phyloP scores from a whole-genome alignment of 2,797 vertebrate genomes.

The Lepilemur ruficaudatus region DNA sequence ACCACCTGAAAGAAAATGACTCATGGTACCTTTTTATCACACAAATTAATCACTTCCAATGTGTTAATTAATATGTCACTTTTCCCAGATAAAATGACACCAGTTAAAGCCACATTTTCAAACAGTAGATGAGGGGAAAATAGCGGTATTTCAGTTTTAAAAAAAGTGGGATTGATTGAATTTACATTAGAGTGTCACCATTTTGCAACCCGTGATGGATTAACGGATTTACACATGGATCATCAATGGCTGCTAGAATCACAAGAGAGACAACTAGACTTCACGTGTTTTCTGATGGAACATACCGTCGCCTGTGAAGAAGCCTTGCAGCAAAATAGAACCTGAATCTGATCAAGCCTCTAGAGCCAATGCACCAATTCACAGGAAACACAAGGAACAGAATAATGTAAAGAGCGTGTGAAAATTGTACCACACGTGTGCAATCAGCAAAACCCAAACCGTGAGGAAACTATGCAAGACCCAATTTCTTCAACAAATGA shows the following conservation, averaged over 20 bases:
- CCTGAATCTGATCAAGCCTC: neutral
- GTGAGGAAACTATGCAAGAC: neutral
- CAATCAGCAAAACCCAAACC: slow-evolving; percentile 18
- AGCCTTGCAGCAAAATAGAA: neutral
- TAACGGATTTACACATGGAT: neutral
- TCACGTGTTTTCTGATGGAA: neutral
- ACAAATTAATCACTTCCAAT: neutral
- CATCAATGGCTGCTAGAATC: neutral
- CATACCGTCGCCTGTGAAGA: neutral
- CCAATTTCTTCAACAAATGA: neutral
- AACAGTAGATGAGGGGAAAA: neutral
- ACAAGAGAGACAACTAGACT: neutral
- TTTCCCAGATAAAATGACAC: neutral
- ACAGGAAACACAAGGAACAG: neutral
- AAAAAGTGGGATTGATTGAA: neutral
- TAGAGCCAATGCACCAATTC: neutral
- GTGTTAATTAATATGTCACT: neutral
- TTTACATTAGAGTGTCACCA: neutral
- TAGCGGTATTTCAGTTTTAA: neutral
- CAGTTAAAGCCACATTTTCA: neutral
- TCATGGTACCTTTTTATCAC: neutral
- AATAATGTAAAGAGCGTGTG: neutral
- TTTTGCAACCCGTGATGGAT: neutral
- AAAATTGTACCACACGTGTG: neutral
- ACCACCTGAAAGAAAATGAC: neutral